Evolutionary conservation across 2,888 invertebrate species (phyloP), one percentile per base, ranked within the genome.

Genomic region (Metacarcinus magister): DNA sequence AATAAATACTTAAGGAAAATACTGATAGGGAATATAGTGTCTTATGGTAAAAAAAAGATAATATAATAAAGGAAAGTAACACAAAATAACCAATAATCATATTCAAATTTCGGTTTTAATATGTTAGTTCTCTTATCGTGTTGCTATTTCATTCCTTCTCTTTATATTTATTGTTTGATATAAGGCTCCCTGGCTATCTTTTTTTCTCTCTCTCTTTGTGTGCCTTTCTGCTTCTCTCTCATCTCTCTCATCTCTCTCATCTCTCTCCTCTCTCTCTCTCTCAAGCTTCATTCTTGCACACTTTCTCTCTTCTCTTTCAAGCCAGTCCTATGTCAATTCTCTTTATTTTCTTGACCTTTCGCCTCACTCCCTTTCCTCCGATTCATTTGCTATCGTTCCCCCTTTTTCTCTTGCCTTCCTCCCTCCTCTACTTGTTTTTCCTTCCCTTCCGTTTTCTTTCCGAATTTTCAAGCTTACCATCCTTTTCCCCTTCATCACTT

Each of bases 401-500:
- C 23, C 60, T n/a, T 60, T 75, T 75, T 75, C 2, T 28, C 75
- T 75, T 75, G 19, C 67, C 67, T 75, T 75, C 54, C 54, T 54
- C 13, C 54, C 54, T 54, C 54, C 13, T 8, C 13, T 54, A 8
- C 54, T 54, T 54, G 7, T 54, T 13, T 7, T 54, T 54, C 13
- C 13, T 13, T 54, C 54, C 0, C 67, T 5, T 75, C 67, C n/a
- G 0, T 16, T 39, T 87, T 87, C 87, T 39, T 87, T 1, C 28
- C 75, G 75, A 75, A 75, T 75, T 75, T 75, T 87, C 87, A 39
- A n/a, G 32, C 87, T 39, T 87, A 32, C 39, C 39, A 39, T 87
- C 32, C 28, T 87, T 87, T 87, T 87, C 87, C 87, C 39, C 87
- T 87, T 87, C 87, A 87, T 87, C 87, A 87, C 39, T 87, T 87